These are phyloP conservation scores for Acanthacorydalis orientalis DNA, from an alignment of 2,888 invertebrate species.

Conservation along the genomic window DNA sequence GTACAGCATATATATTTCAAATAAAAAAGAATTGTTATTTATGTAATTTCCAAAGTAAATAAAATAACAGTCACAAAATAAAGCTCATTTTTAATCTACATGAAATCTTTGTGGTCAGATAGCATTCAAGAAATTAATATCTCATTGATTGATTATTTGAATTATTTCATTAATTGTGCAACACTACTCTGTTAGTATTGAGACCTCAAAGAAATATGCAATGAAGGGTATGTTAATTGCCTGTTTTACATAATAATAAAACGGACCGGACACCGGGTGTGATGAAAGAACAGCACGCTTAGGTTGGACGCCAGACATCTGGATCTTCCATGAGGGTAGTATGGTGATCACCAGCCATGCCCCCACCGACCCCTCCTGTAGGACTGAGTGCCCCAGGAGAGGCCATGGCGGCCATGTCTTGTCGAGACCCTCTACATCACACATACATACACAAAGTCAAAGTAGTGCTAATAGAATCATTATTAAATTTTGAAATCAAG, in stretches of 20 bases:
- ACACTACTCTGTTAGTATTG: too few species aligned
- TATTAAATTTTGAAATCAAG: too few species aligned
- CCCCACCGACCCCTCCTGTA: conserved; percentile 19
- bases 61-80: too few species aligned
- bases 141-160: too few species aligned
- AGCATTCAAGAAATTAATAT: too few species aligned
- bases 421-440: conserved; percentile 55
- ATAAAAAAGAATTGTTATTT: too few species aligned
- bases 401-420: conserved; percentile 72
- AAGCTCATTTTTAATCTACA: too few species aligned
- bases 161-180: too few species aligned
- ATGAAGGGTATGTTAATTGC: conserved; percentile 8
- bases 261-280: conserved; percentile 14
- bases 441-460: conserved; percentile 10
- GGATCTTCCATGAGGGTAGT: conserved; percentile 84
- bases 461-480: too few species aligned
- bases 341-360: conserved; percentile 45
- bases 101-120: too few species aligned
- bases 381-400: conserved; percentile 42
- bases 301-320: conserved; percentile 86
- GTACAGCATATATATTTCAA: too few species aligned
- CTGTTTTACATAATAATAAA: conserved; percentile 6
- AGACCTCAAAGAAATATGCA: conserved; percentile 4
- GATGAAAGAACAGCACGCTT: conserved; percentile 28
- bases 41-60: too few species aligned